Percentiles rank a stretch among this genome's conserved stretches.
Evolutionary conservation across 2,888 invertebrate genomes (phyloP).

Genomic region (Tipula vernalis): DNA sequence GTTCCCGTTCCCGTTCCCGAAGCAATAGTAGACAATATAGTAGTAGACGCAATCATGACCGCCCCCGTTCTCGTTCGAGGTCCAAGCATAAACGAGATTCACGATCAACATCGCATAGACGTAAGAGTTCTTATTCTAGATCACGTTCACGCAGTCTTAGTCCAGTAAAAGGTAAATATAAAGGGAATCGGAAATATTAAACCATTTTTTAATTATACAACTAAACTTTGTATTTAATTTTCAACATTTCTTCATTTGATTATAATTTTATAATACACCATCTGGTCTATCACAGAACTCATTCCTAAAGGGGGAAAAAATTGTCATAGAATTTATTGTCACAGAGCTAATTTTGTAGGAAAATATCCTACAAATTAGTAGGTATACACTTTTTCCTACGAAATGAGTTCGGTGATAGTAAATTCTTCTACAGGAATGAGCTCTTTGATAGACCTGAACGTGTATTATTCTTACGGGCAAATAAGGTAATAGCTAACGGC

Average conservation of each 20-base stretch:
- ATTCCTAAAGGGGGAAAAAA: too few species aligned
- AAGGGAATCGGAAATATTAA: conserved; percentile 8
- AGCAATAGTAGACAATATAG: neutral
- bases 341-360: too few species aligned
- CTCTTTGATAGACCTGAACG: too few species aligned
- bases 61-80: neutral
- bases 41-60: neutral
- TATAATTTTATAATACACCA: neutral
- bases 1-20: conserved; percentile 16
- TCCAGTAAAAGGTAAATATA: conserved; percentile 10
- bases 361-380: too few species aligned
- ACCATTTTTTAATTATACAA: neutral
- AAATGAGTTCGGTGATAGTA: too few species aligned
- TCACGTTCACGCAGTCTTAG: conserved; percentile 5
- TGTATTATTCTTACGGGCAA: neutral
- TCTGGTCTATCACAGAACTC: too few species aligned
- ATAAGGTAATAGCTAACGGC: neutral
- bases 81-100: conserved; percentile 16
- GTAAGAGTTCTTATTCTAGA: conserved; percentile 15
- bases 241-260: neutral
- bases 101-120: conserved; percentile 18
- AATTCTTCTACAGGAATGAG: too few species aligned
- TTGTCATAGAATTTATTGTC: too few species aligned
- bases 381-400: too few species aligned
- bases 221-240: neutral